Percentiles rank a stretch among this genome's conserved stretches.
Conservation (phyloP, 1,140 invertebrate genomes). For the Eriocheir sinensis region DNA sequence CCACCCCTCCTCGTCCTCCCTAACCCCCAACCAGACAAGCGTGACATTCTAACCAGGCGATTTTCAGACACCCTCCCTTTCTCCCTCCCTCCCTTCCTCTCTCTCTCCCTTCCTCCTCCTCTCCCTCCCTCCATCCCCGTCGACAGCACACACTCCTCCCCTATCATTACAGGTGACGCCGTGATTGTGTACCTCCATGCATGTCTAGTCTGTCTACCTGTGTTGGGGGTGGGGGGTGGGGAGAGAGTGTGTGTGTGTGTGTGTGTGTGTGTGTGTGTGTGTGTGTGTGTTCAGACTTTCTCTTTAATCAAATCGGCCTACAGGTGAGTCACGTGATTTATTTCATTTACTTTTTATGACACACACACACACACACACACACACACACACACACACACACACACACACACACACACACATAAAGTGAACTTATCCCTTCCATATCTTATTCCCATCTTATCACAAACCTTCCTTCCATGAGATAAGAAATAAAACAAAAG, state of each 20-base stretch:
- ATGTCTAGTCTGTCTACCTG: too few species aligned
- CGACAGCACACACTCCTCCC: background rate
- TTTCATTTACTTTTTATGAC: background rate
- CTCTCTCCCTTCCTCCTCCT: too few species aligned
- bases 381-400: conserved; percentile 47
- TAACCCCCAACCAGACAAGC: background rate
- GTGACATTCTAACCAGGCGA: background rate
- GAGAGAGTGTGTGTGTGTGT: background rate
- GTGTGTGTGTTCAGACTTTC: background rate
- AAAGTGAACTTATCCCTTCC: background rate
- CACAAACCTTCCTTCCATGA: background rate
- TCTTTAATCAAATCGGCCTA: background rate
- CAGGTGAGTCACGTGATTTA: background rate
- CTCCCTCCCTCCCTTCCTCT: too few species aligned
- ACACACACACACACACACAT: conserved; percentile 47
- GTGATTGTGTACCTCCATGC: too few species aligned
- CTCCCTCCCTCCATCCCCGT: too few species aligned
- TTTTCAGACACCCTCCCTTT: background rate
- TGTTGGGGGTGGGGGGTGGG: too few species aligned
- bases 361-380: conserved; percentile 38
- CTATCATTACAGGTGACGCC: background rate
- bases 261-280: conserved; percentile 9
- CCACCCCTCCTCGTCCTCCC: too few species aligned
- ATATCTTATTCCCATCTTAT: background rate
- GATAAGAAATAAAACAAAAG: background rate